phyloP scores from a whole-genome alignment of 2,888 invertebrate species.

The Lapara coniferarum region DNA sequence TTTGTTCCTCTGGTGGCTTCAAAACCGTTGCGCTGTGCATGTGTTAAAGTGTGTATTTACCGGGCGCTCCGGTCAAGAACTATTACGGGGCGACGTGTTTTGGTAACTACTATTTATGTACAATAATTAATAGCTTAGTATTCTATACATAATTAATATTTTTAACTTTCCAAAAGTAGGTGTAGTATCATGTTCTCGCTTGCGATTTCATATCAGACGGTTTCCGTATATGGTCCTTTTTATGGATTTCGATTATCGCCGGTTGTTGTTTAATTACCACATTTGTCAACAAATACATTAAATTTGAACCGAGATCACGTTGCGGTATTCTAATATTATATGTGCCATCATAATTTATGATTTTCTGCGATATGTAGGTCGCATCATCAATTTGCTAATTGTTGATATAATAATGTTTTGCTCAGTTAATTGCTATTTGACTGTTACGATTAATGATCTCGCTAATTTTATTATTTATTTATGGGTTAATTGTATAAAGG shows the following conservation, averaged over 20 bases:
- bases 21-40: conserved; percentile 18
- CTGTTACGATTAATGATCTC: background rate
- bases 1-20: conserved; percentile 4
- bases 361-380: conserved; percentile 14
- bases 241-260: background rate
- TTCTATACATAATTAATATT: background rate
- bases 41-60: conserved; percentile 15
- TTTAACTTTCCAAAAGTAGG: background rate
- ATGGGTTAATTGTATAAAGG: background rate
- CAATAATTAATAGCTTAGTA: background rate
- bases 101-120: background rate
- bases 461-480: background rate
- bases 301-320: background rate
- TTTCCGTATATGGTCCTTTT: background rate
- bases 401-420: background rate
- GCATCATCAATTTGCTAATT: background rate
- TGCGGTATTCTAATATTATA: conserved; percentile 13
- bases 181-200: background rate
- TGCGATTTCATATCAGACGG: background rate
- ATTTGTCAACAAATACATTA: background rate
- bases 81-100: conserved; percentile 17
- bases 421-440: background rate
- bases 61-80: conserved; percentile 19
- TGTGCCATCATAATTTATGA: conserved; percentile 5
- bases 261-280: background rate